Base-by-base conservation (phyloP, 2,797 vertebrate species). In the Acipenser oxyrinchus region DNA sequence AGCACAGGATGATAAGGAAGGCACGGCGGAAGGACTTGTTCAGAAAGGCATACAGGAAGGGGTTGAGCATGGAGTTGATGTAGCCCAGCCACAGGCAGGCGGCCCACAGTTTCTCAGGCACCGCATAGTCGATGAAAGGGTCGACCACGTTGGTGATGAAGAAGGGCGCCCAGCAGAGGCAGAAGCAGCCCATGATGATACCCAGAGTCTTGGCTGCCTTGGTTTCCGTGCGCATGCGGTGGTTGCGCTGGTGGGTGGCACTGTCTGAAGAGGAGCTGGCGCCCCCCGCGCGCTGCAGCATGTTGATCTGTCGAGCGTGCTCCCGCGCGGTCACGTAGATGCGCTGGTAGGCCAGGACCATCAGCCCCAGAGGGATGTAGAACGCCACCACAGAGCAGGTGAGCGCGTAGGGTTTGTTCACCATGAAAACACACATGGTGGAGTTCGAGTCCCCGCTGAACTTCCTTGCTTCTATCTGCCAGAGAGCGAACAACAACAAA, bases 131-230 rank as follows among this genome's bases (percentile, higher is more conserved):
- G 78, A 98, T 90, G 83, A 99, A 99, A 58, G 97, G 97, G 82
- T 99, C 97, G 87, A 98, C 93, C 64, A 99, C 85, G 4, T 99
- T 99, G 73, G 95, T 98, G 83, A 99, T 68, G 63, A 99, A 99
- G 84, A 99, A 99, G 0, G 97, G 96, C 0, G 95, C 95, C 97
- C 97, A 99, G 84, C 96, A 99, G 53, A 99, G 90, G 85, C 97
- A 99, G 86, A 99, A 99, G 75, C 97, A 99, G 3, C 97, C 97
- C 97, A 99, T 99, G 71, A 99, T 99, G 81, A 99, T 93, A 78
- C 95, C 96, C 72, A 99, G 83, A 18, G 93, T 99, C 88, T 99
- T 99, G 74, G 97, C 96, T 0, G 97, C 97, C 78, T 98, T 99
- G 66, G 96, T 99, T 75, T 99, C 97, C 6, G 93, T 95, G 67